phyloP scores from a whole-genome alignment of 2,113 vertebrate genomes.

The Illadopsis cleaveri region DNA sequence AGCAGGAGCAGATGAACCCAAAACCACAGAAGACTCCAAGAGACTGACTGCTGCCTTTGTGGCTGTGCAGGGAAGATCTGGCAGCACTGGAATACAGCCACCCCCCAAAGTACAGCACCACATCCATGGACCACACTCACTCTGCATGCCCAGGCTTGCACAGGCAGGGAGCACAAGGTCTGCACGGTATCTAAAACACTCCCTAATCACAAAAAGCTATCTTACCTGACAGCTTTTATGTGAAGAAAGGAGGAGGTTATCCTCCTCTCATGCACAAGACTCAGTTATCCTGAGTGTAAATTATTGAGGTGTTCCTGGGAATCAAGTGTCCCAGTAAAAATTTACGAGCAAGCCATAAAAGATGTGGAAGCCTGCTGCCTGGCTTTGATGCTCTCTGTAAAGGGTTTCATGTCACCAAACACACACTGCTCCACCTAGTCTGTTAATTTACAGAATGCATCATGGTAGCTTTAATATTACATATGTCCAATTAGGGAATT shows the following conservation, averaged over 20 bases:
- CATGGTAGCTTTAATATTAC: neutral
- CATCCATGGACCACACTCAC: fast-evolving
- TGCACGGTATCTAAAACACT: neutral
- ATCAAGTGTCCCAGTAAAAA: slow-evolving; percentile 14
- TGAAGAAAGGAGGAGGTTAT: neutral
- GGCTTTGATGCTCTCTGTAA: neutral
- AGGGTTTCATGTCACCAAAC: neutral
- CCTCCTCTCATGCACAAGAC: neutral
- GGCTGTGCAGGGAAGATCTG: neutral
- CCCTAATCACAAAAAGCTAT: neutral
- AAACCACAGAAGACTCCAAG: neutral
- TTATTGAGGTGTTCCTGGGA: neutral
- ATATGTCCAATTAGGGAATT: neutral
- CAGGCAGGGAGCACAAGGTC: neutral
- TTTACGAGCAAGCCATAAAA: neutral
- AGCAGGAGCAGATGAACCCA: neutral
- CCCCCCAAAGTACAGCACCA: neutral
- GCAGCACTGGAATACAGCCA: neutral
- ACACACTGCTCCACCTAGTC: neutral
- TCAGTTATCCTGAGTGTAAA: neutral
- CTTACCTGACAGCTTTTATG: neutral
- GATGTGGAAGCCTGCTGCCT: neutral
- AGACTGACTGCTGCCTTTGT: neutral
- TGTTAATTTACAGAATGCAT: neutral
- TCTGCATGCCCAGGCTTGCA: neutral